Base-by-base conservation (phyloP, 2,113 vertebrate genomes). In the Corvus hawaiiensis region DNA sequence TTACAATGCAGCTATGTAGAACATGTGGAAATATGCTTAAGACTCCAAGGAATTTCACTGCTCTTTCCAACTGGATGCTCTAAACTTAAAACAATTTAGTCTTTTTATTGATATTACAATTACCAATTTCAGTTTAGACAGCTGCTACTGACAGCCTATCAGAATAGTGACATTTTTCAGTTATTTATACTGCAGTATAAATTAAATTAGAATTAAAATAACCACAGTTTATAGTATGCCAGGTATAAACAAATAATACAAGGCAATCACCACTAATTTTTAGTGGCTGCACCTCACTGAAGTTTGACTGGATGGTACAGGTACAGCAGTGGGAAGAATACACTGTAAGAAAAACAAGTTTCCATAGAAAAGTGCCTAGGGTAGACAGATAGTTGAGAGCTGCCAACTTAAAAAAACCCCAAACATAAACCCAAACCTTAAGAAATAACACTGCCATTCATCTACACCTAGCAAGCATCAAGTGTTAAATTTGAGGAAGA, bases 321-420 rank as follows among this genome's bases (percentile, higher is more conserved):
- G n/a, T 30, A 80, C 13, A 75, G n/a, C 19, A 90, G 13, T 21
- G 15, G 43, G 19, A 88, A 85, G 26, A 35, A 52, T 7, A 75
- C 13, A 16, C 3, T 4, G 1, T 5, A 48, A 84, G 39, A 87
- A 64, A 77, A 28, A 1, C 13, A 48, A 4, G 8, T 55, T 92
- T 72, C 67, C 20, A 61, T 1, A 39, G 13, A 43, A 15, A 67
- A 39, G 19, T 6, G 7, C 33, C 15, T 16, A 43, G 0, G 0
- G 16, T 12, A 58, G 10, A 55, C 6, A 83, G 6, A 48, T 0
- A 46, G 20, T 12, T 54, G 16, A 54, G 52, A 75, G 19, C 2
- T 49, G 20, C 2, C 44, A 86, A 37, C 19, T 66, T 43, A 12
- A 68, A 79, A 72, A 7, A 54, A 37, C 1, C 3, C 26, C 46